A percentile compares a stretch with the other conserved stretches of the same genome.
Conservation (phyloP, 2,888 invertebrate genomes). For the Gibbula magus region DNA sequence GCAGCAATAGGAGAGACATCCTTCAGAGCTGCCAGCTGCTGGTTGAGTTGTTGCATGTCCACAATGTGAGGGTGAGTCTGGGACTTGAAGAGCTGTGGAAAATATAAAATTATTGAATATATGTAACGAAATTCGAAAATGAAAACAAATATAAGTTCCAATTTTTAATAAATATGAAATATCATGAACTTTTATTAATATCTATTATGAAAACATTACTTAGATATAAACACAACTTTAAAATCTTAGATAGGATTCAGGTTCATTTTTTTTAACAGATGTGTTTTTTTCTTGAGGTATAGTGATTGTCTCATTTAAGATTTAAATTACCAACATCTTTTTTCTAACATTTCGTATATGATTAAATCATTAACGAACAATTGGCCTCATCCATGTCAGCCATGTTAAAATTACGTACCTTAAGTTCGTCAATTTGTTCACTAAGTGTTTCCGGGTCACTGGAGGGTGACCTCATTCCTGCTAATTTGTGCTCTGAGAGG, state of each 20-base stretch:
- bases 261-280: neutral
- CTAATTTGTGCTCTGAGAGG: conserved; percentile 87
- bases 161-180: neutral
- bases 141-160: no score
- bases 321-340: no score
- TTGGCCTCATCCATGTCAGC: no score
- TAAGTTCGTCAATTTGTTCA: conserved; percentile 89
- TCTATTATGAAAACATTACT: neutral
- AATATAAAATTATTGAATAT: neutral
- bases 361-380: no score
- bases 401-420: conserved; percentile 56
- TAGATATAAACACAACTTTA: neutral
- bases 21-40: conserved; percentile 70
- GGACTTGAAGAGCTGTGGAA: conserved; percentile 66
- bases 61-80: conserved; percentile 70
- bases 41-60: conserved; percentile 73
- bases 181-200: no score
- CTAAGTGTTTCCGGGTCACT: conserved; percentile 91
- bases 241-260: neutral
- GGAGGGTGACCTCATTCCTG: conserved; percentile 90
- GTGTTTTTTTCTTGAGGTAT: no score
- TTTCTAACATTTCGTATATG: no score
- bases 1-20: conserved; percentile 73
- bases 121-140: neutral
- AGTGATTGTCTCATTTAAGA: no score